Percentiles rank a stretch among this genome's conserved stretches.
Conservation (phyloP, 1,140 invertebrate genomes). For the Elysia chlorotica region DNA sequence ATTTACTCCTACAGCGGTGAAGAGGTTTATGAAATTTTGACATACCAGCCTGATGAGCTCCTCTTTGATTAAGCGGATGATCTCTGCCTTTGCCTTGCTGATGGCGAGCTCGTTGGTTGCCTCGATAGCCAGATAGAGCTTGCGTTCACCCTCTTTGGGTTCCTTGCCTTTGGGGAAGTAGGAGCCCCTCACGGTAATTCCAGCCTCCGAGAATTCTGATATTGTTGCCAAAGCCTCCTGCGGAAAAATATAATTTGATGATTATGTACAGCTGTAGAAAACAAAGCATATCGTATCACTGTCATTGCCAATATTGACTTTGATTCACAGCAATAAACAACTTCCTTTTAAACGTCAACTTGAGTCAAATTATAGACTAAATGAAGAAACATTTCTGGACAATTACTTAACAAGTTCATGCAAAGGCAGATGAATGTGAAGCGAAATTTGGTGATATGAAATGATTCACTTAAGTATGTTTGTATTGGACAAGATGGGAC, state of each 20-base stretch:
- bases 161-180: conserved; percentile 83
- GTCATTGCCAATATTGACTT: too few relatives aligned
- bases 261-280: too few relatives aligned
- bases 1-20: too few relatives aligned
- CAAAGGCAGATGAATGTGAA: background rate
- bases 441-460: background rate
- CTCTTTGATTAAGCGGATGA: conserved; percentile 96
- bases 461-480: too few relatives aligned
- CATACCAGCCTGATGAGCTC: conserved; percentile 92
- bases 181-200: conserved; percentile 97
- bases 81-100: conserved; percentile 97
- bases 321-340: too few relatives aligned
- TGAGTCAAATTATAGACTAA: too few relatives aligned
- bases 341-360: too few relatives aligned
- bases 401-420: background rate
- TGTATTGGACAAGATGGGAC: too few relatives aligned
- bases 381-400: background rate
- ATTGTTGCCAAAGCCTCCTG: conserved; percentile 97
- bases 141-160: conserved; percentile 89
- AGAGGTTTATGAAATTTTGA: background rate
- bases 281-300: too few relatives aligned
- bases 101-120: conserved; percentile 96
- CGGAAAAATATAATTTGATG: too few relatives aligned
- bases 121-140: conserved; percentile 98
- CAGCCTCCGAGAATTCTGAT: conserved; percentile 98